Conservation (phyloP, 35 echinoderm and acorn worm genomes). For the Acanthaster planci region DNA sequence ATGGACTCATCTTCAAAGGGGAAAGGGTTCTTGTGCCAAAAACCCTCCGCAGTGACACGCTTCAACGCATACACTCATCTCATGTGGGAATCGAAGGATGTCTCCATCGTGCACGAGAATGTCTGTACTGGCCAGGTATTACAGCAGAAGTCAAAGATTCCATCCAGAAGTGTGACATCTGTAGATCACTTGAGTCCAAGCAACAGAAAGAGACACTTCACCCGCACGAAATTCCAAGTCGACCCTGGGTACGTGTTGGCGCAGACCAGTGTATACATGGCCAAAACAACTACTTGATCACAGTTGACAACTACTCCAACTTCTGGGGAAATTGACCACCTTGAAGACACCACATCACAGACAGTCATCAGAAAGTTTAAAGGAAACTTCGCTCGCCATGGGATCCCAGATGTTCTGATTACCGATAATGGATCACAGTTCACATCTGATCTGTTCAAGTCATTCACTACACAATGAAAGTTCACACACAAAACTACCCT, state of each 20-base stretch:
- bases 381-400: constrained; percentile 48
- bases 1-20: constrained; percentile 58
- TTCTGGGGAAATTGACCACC: constrained; percentile 76
- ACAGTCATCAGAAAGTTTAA: constrained; percentile 57
- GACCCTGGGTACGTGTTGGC: constrained; percentile 51
- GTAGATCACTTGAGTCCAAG: constrained; percentile 18
- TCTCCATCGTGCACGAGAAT: constrained; percentile 65
- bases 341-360: constrained; percentile 19
- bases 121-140: constrained; percentile 63
- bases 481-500: constrained; percentile 53
- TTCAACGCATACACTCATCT: constrained; percentile 50
- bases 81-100: constrained; percentile 68
- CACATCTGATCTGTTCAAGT: constrained; percentile 33
- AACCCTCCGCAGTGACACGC: constrained; percentile 43
- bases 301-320: constrained; percentile 68
- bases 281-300: constrained; percentile 55
- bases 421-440: constrained; percentile 80
- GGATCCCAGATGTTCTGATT: constrained; percentile 55
- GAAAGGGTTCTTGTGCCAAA: constrained; percentile 64
- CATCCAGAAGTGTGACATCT: constrained; percentile 71
- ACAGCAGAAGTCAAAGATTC: constrained; percentile 47
- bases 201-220: constrained; percentile 59
- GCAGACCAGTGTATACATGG: constrained; percentile 47
- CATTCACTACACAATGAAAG: constrained; percentile 51
- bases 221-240: constrained; percentile 37